A percentile compares a stretch with the other conserved stretches of the same genome.
Conservation (phyloP, 1,140 invertebrate genomes). For the Macrosteles quadrilineatus region DNA sequence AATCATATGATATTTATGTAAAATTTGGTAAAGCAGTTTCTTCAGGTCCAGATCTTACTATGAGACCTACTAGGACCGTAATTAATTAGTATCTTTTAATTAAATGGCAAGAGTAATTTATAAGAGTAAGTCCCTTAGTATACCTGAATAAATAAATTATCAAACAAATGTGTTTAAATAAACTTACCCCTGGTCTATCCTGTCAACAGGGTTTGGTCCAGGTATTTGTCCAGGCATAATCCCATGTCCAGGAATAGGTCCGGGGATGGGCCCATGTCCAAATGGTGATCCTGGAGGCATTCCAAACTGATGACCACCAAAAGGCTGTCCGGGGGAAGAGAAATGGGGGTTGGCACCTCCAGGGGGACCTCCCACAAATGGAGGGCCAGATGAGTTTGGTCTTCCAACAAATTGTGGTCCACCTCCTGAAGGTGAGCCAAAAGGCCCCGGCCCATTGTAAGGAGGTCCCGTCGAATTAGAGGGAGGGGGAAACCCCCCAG, state of each 20-base stretch:
- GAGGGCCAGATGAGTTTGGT: slow-evolving; percentile 68
- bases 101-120: too few species aligned
- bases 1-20: too few species aligned
- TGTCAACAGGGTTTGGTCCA: slow-evolving; percentile 65
- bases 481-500: slow-evolving; percentile 63
- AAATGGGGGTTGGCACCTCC: slow-evolving; percentile 65
- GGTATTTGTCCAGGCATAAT: slow-evolving; percentile 61
- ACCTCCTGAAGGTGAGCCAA: slow-evolving; percentile 65
- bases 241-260: slow-evolving; percentile 44
- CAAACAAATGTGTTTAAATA: too few species aligned
- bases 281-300: slow-evolving; percentile 71
- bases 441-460: slow-evolving; percentile 67
- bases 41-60: too few species aligned
- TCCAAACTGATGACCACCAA: slow-evolving; percentile 64
- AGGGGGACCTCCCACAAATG: slow-evolving; percentile 60
- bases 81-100: too few species aligned
- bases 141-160: too few species aligned
- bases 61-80: too few species aligned
- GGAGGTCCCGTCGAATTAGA: slow-evolving; percentile 62
- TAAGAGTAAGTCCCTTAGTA: too few species aligned
- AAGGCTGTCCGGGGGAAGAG: slow-evolving; percentile 62
- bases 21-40: too few species aligned
- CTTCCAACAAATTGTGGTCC: slow-evolving; percentile 63
- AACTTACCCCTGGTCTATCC: slow-evolving; percentile 72
- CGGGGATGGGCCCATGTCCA: slow-evolving; percentile 59